A percentile compares a stretch with the other conserved stretches of the same genome.
Conservation (phyloP, 2,888 invertebrate genomes). For the Noctua pronuba region DNA sequence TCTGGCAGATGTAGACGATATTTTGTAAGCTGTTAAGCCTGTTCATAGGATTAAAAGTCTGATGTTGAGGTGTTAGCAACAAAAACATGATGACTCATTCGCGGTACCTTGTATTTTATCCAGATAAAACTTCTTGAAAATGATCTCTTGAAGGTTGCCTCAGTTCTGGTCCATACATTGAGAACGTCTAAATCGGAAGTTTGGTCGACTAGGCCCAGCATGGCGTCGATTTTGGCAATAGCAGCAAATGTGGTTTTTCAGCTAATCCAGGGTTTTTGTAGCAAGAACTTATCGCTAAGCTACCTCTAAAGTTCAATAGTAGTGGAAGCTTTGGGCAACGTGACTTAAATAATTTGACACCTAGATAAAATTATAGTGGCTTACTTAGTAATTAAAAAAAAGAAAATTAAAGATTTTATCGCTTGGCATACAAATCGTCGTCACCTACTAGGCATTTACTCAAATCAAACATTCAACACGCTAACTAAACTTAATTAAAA, state of each 20-base stretch:
- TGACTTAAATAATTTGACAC: slow-evolving; percentile 5
- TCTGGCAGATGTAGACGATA: background rate
- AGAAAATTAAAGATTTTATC: slow-evolving; percentile 31
- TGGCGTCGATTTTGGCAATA: background rate
- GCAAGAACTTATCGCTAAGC: background rate
- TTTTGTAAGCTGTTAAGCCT: background rate
- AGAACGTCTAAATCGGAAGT: background rate
- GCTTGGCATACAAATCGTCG: background rate
- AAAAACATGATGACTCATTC: background rate
- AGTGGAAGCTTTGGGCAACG: background rate
- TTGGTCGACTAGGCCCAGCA: background rate
- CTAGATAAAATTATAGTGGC: background rate
- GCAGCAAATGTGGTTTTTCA: background rate
- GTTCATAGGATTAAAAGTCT: background rate
- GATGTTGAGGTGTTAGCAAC: background rate
- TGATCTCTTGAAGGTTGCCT: background rate
- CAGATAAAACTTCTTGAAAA: background rate
- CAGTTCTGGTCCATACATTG: background rate
- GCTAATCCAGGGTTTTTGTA: background rate
- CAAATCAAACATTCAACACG: slow-evolving; percentile 41
- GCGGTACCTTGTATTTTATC: background rate
- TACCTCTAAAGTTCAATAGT: no score
- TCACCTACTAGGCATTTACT: slow-evolving; percentile 7
- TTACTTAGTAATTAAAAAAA: slow-evolving; percentile 33
- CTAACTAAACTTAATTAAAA: slow-evolving; percentile 35